Evolutionary conservation across 2,797 vertebrate genomes (phyloP).

Genomic region (Coracias cyanogaster): DNA sequence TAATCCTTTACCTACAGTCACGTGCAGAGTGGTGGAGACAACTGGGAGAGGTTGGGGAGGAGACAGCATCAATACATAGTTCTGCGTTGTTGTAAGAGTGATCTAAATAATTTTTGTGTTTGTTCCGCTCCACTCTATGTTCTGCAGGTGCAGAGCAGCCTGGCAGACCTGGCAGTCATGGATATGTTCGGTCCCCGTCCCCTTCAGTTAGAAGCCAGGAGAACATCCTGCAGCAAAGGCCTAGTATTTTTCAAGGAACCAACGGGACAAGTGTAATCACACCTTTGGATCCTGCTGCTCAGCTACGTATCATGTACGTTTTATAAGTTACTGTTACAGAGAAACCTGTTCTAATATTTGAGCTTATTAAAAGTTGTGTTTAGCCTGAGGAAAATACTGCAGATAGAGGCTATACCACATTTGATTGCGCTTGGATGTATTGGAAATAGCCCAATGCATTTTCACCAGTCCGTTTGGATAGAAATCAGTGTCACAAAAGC

Average conservation of each 20-base stretch:
- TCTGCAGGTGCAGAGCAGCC: conserved; percentile 88
- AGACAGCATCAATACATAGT: not conserved
- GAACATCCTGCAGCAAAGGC: conserved; percentile 90
- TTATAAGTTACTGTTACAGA: not conserved
- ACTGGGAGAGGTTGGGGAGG: not conserved
- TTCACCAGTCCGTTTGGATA: not conserved
- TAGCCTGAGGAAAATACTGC: not conserved
- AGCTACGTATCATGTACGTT: conserved; percentile 90
- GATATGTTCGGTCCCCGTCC: conserved; percentile 92
- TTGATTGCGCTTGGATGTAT: not conserved
- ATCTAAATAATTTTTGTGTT: not conserved
- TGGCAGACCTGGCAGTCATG: conserved; percentile 89
- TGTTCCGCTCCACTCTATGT: not conserved
- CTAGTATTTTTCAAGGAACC: conserved; percentile 95
- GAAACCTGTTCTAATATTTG: not conserved
- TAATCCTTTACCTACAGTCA: not conserved
- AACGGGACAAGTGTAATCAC: conserved; percentile 97
- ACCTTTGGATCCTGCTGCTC: conserved; percentile 83
- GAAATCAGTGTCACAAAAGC: not conserved
- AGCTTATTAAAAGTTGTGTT: not conserved
- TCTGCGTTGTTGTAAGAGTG: not conserved
- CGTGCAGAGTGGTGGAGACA: not conserved
- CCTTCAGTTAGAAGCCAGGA: conserved; percentile 93
- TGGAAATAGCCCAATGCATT: not conserved
- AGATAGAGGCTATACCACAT: not conserved